A percentile compares a stretch with the other conserved stretches of the same genome.
Conservation (phyloP, 1,140 invertebrate species). For the Penaeus indicus region DNA sequence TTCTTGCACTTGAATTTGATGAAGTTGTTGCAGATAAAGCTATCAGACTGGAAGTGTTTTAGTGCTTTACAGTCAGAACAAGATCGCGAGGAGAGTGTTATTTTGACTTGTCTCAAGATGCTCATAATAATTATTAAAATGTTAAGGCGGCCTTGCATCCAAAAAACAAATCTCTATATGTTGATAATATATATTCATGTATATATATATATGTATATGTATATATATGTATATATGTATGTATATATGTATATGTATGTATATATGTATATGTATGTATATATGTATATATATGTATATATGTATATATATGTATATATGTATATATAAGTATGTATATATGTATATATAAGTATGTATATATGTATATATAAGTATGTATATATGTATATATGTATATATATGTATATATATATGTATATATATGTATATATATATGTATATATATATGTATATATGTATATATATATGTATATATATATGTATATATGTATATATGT, state of each 20-base stretch:
- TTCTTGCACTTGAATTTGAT: too few relatives aligned
- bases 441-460: conserved; percentile 17
- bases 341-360: too few relatives aligned
- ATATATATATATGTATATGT: conserved; percentile 26
- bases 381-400: conserved; percentile 10
- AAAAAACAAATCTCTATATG: background rate
- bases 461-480: conserved; percentile 25
- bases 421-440: background rate
- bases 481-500: background rate
- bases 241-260: conserved; percentile 20
- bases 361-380: too few relatives aligned
- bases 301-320: too few relatives aligned
- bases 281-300: conserved; percentile 6
- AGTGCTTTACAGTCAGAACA: too few relatives aligned
- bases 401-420: conserved; percentile 26
- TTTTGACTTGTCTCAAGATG: too few relatives aligned
- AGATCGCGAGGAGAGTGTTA: too few relatives aligned
- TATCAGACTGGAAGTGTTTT: too few relatives aligned
- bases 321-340: too few relatives aligned
- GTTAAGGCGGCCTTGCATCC: too few relatives aligned
- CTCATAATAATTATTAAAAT: too few relatives aligned
- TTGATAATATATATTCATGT: background rate
- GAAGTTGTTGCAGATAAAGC: too few relatives aligned
- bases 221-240: background rate
- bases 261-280: conserved; percentile 17